A percentile compares a stretch with the other conserved stretches of the same genome.
Conservation (phyloP, 37 sponge, comb jelly and placozoan species). For the Lycopodina hypogea region DNA sequence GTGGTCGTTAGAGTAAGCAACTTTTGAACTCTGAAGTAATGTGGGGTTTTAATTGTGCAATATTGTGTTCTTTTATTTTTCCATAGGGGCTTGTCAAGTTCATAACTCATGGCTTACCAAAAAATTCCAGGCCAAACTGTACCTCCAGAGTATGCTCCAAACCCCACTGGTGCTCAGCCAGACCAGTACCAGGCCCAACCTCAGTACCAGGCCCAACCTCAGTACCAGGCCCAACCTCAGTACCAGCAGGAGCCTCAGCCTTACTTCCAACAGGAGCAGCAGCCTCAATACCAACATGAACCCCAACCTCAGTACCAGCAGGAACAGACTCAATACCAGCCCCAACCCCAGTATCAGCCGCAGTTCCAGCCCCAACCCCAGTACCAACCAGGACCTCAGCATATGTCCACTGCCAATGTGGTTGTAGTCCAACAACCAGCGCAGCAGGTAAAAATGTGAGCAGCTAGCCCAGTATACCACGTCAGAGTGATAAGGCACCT, state of each 20-base stretch:
- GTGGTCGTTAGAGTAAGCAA: no score
- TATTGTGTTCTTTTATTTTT: no score
- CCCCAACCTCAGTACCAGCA: constrained; percentile 11
- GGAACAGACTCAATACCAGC: not conserved
- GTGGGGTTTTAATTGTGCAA: no score
- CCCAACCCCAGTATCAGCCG: constrained; percentile 22
- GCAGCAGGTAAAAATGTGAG: not conserved
- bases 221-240: not conserved
- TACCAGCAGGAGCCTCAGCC: constrained; percentile 1
- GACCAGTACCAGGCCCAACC: no score
- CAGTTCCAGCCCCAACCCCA: constrained; percentile 13
- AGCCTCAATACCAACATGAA: constrained; percentile 3
- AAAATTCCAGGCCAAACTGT: no score
- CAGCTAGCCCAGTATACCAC: not conserved
- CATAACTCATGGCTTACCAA: no score
- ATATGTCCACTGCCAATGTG: constrained; percentile 39
- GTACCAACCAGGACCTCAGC: constrained; percentile 30
- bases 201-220: not conserved
- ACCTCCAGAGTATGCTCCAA: no score
- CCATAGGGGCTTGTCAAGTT: no score
- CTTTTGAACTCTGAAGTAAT: no score
- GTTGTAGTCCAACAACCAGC: constrained; percentile 43
- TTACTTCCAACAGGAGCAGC: no score
- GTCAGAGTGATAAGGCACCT: no score
- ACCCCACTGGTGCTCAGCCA: no score